Evolutionary conservation across 2,113 vertebrate species (phyloP).

Genomic region (Ctenomys sociabilis): DNA sequence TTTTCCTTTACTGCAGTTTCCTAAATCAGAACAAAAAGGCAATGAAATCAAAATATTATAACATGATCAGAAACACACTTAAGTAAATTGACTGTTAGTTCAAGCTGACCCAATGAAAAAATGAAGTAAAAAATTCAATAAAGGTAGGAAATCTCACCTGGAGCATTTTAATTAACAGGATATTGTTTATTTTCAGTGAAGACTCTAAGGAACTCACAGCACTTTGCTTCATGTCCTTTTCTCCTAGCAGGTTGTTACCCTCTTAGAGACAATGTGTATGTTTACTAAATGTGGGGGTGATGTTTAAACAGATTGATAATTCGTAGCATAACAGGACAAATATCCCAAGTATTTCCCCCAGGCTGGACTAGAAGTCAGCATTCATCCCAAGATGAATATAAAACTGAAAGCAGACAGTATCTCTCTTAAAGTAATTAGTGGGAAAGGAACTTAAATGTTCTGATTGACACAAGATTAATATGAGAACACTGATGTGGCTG

Average conservation of each 20-base stretch:
- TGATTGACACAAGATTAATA: slow-evolving; percentile 50
- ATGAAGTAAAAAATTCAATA: background rate
- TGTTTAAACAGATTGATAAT: background rate
- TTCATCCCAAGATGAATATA: background rate
- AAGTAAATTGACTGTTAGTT: background rate
- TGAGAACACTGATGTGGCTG: background rate
- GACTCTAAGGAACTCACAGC: background rate
- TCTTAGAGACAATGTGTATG: background rate
- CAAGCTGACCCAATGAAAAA: background rate
- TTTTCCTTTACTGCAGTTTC: background rate
- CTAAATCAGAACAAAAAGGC: background rate
- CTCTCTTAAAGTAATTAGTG: background rate
- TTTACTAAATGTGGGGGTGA: background rate
- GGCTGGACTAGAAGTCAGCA: background rate
- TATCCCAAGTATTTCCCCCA: background rate
- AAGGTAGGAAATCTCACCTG: background rate
- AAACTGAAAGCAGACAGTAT: background rate
- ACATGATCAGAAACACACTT: background rate
- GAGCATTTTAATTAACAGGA: background rate
- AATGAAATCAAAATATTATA: background rate
- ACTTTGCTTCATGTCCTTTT: background rate
- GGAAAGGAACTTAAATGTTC: background rate
- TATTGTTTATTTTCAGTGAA: background rate
- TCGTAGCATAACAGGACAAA: background rate
- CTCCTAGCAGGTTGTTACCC: background rate